These are phyloP conservation scores for Melolontha melolontha DNA, from an alignment of 2,888 invertebrate species.

Conservation along the genomic window DNA sequence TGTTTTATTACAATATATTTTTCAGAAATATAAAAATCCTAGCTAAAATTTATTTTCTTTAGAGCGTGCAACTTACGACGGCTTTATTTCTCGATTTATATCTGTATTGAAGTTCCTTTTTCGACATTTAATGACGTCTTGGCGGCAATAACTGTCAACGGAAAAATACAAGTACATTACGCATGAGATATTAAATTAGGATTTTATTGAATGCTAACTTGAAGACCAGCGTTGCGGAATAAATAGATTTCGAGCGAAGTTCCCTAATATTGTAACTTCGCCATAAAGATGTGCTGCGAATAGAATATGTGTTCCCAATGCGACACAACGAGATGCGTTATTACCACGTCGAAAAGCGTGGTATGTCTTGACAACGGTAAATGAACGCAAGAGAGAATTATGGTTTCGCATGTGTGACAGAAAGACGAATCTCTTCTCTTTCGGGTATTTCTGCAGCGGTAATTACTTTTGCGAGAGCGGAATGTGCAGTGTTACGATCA, in stretches of 20 bases:
- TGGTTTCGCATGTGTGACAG: no score
- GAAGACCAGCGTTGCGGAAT: constrained; percentile 24
- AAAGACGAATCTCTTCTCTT: no score
- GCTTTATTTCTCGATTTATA: constrained; percentile 44
- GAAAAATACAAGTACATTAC: constrained; percentile 32
- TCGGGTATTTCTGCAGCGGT: no score
- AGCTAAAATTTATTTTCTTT: no score
- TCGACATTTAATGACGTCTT: constrained; percentile 43
- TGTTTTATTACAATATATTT: no score
- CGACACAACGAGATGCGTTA: no score
- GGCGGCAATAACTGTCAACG: constrained; percentile 39
- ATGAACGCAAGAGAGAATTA: no score
- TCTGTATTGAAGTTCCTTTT: constrained; percentile 9
- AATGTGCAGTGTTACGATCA: constrained; percentile 4
- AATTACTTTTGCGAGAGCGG: no score
- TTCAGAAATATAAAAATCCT: no score
- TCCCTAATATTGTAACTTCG: constrained; percentile 10
- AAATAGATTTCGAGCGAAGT: constrained; percentile 22
- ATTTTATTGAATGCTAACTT: constrained; percentile 36
- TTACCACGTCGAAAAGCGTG: no score
- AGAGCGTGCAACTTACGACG: neutral
- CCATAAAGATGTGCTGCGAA: neutral
- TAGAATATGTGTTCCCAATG: no score
- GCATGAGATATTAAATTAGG: constrained; percentile 33
- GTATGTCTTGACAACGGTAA: no score